A percentile compares a stretch with the other conserved stretches of the same genome.
Evolutionary conservation across 2,888 invertebrate species (phyloP).

Genomic region (Euplexia lucipara): DNA sequence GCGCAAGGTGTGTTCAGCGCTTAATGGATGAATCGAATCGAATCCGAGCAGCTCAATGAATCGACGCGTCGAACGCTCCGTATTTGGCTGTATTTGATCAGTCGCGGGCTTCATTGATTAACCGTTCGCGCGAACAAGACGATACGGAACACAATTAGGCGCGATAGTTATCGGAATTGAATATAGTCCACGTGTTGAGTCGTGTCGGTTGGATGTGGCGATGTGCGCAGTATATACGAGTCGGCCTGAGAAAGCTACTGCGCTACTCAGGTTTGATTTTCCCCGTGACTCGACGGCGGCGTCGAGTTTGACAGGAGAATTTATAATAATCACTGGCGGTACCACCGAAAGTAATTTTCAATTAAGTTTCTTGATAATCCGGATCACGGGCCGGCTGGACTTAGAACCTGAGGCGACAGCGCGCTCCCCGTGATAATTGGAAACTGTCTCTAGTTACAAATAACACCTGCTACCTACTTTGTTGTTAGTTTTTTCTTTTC

Average conservation of each 20-base stretch:
- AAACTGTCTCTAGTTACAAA: slow-evolving; percentile 83
- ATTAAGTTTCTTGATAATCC: slow-evolving; percentile 89
- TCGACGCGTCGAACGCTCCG: slow-evolving; percentile 73
- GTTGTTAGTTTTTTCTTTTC: slow-evolving; percentile 55
- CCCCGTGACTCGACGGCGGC: slow-evolving; percentile 70
- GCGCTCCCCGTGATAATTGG: slow-evolving; percentile 81
- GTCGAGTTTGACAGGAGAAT: slow-evolving; percentile 81
- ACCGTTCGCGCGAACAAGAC: slow-evolving; percentile 70
- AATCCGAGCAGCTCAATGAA: slow-evolving; percentile 80
- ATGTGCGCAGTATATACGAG: slow-evolving; percentile 51
- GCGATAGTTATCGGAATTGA: slow-evolving; percentile 62
- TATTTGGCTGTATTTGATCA: slow-evolving; percentile 80
- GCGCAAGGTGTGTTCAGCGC: slow-evolving; percentile 80
- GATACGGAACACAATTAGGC: slow-evolving; percentile 69
- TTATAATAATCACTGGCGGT: slow-evolving; percentile 81
- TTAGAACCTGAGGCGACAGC: slow-evolving; percentile 80
- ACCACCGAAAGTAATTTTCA: slow-evolving; percentile 88
- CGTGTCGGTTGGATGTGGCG: slow-evolving; percentile 20
- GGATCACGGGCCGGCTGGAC: slow-evolving; percentile 77
- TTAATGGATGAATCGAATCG: slow-evolving; percentile 83
- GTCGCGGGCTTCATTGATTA: slow-evolving; percentile 79
- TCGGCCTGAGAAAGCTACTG: slow-evolving; percentile 76
- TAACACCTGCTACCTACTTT: slow-evolving; percentile 74
- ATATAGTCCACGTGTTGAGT: slow-evolving; percentile 46
- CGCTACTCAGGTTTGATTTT: slow-evolving; percentile 78